Base-by-base conservation (phyloP, 2,797 vertebrate genomes). In the Esox lucius region DNA sequence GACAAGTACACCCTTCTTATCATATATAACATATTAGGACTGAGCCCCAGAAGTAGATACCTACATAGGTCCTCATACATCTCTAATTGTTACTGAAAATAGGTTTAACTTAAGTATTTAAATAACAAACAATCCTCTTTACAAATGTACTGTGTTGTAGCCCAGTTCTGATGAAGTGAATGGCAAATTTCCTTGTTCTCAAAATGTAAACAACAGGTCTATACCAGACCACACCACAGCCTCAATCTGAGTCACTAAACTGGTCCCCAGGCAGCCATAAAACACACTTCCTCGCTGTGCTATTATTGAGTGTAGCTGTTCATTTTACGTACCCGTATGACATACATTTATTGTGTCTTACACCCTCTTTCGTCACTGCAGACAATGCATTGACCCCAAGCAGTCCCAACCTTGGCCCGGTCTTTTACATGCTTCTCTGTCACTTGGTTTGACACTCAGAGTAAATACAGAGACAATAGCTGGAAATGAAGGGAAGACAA, bases 131-230 rank as follows among this genome's bases (percentile, higher is more conserved):
- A 19, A 53, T 53, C 51, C 2, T 17, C 17, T 56, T 56, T n/a
- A 6, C 19, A 56, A 46, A 46, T 2, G 12, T 13, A 13, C 3
- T n/a, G 51, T 56, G 56, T 56, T 56, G 56, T 19, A 56, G 19
- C 5, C 49, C 51, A 56, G 51, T 19, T 56, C 8, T 56, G 51
- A 56, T 56, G 5, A 19, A n/a, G 6, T 7, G 16, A 19, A 56
- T 51, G 3, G 49, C 16, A 51, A 19, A 51, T 51, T 51, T 51
- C 49, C 3, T 51, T 87, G 85, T 80, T 89, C 86, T 89, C 71
- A 84, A 74, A 75, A 72, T 66, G 79, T 66, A 84, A 86, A 87
- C 86, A 86, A 88, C 88, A 79, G 84, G 83, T 76, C 5, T 46
- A 11, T 46, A 46, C 8, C 42, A 46, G 42, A 28, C 72, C 22